phyloP scores from a whole-genome alignment of 2,113 vertebrate genomes.

The Sula dactylatra region DNA sequence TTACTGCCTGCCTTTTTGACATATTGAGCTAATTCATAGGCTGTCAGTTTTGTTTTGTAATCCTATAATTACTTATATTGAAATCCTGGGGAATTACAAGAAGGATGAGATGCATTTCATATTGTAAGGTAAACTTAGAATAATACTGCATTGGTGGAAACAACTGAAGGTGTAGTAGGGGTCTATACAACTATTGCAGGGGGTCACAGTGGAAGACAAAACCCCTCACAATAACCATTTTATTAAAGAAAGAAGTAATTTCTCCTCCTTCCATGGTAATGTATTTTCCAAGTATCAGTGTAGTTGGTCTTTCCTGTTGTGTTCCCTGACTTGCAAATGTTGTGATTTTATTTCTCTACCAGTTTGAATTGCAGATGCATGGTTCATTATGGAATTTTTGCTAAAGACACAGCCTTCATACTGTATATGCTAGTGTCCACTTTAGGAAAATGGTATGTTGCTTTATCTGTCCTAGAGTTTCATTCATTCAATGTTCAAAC shows the following conservation, averaged over 20 bases:
- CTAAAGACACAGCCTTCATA: not conserved
- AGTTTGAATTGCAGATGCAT: not conserved
- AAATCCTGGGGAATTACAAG: not conserved
- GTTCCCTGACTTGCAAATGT: not conserved
- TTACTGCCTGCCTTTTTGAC: conserved; percentile 20
- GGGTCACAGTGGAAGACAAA: not conserved
- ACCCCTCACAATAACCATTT: not conserved
- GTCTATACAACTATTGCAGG: not conserved
- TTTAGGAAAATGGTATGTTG: not conserved
- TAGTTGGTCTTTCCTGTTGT: not conserved
- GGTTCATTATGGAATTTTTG: not conserved
- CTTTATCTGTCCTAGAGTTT: not conserved
- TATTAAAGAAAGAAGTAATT: not conserved
- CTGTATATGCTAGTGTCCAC: not conserved
- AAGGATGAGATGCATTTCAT: not conserved
- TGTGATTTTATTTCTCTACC: not conserved
- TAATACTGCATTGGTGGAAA: not conserved
- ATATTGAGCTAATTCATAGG: not conserved
- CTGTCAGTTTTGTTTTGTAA: conserved; percentile 37
- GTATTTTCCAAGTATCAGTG: not conserved
- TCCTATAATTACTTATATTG: conserved; percentile 14
- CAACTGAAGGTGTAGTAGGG: not conserved
- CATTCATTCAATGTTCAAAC: not conserved
- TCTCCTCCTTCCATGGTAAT: not conserved
- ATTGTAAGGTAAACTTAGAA: not conserved